Evolutionary conservation across 2,797 vertebrate genomes (phyloP).

Genomic region (Acrossocheilus fasciatus): DNA sequence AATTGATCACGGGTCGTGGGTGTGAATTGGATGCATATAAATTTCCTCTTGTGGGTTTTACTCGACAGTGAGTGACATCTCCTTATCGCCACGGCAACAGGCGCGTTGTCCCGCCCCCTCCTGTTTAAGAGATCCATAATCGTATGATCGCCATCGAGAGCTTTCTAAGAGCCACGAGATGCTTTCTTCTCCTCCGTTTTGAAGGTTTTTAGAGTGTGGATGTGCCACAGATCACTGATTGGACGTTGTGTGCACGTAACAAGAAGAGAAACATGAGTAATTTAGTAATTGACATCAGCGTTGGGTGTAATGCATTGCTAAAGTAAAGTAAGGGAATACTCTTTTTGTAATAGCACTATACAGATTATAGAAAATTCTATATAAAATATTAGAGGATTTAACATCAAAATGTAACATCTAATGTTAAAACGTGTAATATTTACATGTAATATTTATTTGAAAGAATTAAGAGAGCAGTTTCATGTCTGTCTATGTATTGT

Average conservation of each 20-base stretch:
- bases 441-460: too few species aligned
- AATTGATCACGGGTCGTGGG: conserved; percentile 33
- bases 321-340: too few species aligned
- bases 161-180: background rate
- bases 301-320: background rate
- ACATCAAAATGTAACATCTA: too few species aligned
- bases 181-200: background rate
- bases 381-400: too few species aligned
- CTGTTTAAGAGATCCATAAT: background rate
- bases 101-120: background rate
- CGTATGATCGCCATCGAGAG: background rate
- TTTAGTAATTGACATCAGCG: background rate
- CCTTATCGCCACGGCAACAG: conserved; percentile 14
- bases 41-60: conserved; percentile 41
- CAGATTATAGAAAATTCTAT: too few species aligned
- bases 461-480: too few species aligned
- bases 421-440: too few species aligned
- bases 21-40: conserved; percentile 47
- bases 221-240: background rate
- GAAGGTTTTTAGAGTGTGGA: background rate
- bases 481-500: background rate
- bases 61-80: conserved; percentile 30
- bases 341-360: too few species aligned
- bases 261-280: background rate
- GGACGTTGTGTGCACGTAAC: background rate